Conservation (phyloP, 2,888 invertebrate species). For the Pristionchus mayeri region DNA sequence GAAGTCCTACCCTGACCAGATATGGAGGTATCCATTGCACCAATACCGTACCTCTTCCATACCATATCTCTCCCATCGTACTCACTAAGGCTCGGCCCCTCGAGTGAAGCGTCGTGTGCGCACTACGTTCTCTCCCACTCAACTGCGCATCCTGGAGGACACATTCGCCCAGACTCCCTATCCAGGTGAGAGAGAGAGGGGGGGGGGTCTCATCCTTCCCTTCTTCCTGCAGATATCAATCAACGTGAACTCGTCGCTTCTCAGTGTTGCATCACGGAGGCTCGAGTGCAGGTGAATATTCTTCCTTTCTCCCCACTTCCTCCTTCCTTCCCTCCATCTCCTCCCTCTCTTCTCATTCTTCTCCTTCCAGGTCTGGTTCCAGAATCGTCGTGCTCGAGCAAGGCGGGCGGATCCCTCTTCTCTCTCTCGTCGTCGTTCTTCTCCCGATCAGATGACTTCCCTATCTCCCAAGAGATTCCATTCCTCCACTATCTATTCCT, state of each 20-base stretch:
- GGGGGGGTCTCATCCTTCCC: neutral
- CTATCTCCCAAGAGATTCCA: conserved; percentile 7
- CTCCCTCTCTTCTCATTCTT: no score
- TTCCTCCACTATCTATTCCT: neutral
- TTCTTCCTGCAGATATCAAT: conserved; percentile 24
- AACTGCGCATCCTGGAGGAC: conserved; percentile 26
- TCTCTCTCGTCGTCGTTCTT: neutral
- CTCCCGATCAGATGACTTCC: neutral
- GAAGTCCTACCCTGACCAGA: neutral
- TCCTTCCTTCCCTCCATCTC: neutral
- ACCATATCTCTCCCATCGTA: neutral
- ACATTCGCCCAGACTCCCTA: neutral
- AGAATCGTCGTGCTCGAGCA: conserved; percentile 13
- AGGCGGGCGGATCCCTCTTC: neutral
- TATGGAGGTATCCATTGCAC: neutral
- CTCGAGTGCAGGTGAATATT: conserved; percentile 1
- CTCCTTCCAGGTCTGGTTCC: conserved; percentile 29
- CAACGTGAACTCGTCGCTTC: conserved; percentile 16
- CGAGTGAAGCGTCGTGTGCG: conserved; percentile 36
- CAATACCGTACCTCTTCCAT: neutral
- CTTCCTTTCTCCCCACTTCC: no score
- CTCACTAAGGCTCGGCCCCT: conserved; percentile 1
- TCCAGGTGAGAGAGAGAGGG: neutral
- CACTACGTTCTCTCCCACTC: conserved; percentile 43
- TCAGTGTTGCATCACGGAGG: conserved; percentile 15